Conservation (phyloP, 2,888 invertebrate genomes). For the Laothoe populi region DNA sequence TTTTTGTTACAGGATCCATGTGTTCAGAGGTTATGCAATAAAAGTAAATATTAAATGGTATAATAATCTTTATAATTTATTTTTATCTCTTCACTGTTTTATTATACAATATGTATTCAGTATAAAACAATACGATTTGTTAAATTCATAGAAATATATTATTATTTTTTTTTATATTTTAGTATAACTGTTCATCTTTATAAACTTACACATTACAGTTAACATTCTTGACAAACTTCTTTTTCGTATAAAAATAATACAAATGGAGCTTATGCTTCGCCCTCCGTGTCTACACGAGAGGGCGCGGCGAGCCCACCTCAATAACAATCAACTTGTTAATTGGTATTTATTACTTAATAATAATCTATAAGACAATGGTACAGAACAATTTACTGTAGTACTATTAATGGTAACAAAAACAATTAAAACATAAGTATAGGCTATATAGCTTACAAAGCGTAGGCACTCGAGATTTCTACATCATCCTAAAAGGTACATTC, state of each 20-base stretch:
- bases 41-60: constrained; percentile 75
- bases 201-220: constrained; percentile 84
- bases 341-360: constrained; percentile 80
- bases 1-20: constrained; percentile 1
- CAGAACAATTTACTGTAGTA: constrained; percentile 78
- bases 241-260: constrained; percentile 81
- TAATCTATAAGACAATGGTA: constrained; percentile 81
- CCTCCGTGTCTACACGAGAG: constrained; percentile 30
- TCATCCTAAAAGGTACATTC: constrained; percentile 77
- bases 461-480: constrained; percentile 85
- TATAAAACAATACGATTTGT: constrained; percentile 85
- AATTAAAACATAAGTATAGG: constrained; percentile 78
- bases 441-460: constrained; percentile 83
- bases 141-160: constrained; percentile 85
- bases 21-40: constrained; percentile 48
- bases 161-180: constrained; percentile 60
- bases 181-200: constrained; percentile 81
- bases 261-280: constrained; percentile 57
- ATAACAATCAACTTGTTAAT: constrained; percentile 83
- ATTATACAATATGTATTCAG: constrained; percentile 82
- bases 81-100: constrained; percentile 71
- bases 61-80: constrained; percentile 84
- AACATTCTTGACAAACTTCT: constrained; percentile 78
- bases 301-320: constrained; percentile 29
- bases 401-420: constrained; percentile 83